These are phyloP conservation scores for Lymantria monacha DNA, from an alignment of 2,888 invertebrate genomes.

Conservation along the genomic window DNA sequence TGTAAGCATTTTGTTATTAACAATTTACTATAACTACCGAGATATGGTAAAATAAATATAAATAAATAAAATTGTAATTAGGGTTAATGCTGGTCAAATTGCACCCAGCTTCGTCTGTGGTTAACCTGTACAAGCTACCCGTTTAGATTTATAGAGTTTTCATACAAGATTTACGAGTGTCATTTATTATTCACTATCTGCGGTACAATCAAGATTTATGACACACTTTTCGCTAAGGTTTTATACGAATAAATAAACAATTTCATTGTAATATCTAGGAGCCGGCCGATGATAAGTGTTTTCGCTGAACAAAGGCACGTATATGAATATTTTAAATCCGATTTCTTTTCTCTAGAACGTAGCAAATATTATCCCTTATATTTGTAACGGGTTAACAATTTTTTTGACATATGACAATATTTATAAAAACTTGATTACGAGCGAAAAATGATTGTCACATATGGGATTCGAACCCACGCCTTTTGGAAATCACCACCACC, in stretches of 20 bases:
- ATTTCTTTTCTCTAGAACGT: slow-evolving; percentile 1
- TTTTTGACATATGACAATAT: too few relatives aligned
- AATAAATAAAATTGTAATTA: slow-evolving; percentile 35
- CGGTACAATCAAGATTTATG: slow-evolving; percentile 73
- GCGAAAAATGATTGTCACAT: too few relatives aligned
- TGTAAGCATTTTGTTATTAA: too few relatives aligned
- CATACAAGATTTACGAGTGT: slow-evolving; percentile 75
- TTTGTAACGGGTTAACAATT: too few relatives aligned
- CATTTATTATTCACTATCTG: slow-evolving; percentile 79
- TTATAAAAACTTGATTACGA: too few relatives aligned
- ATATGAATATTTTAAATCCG: slow-evolving; percentile 20
- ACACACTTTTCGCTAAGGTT: slow-evolving; percentile 68
- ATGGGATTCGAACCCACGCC: too few relatives aligned
- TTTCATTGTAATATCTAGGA: slow-evolving; percentile 45
- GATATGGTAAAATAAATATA: slow-evolving; percentile 13
- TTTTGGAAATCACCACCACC: too few relatives aligned
- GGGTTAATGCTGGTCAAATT: slow-evolving; percentile 26
- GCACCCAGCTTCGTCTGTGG: slow-evolving; percentile 35
- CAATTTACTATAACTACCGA: too few relatives aligned
- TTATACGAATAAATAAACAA: slow-evolving; percentile 60
- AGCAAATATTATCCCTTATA: neutral
- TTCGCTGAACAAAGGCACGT: slow-evolving; percentile 18
- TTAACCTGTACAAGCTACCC: slow-evolving; percentile 58
- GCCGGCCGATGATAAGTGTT: slow-evolving; percentile 29
- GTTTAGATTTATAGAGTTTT: slow-evolving; percentile 75